Base-by-base conservation (phyloP, 1,140 invertebrate genomes). In the Euschistus heros region DNA sequence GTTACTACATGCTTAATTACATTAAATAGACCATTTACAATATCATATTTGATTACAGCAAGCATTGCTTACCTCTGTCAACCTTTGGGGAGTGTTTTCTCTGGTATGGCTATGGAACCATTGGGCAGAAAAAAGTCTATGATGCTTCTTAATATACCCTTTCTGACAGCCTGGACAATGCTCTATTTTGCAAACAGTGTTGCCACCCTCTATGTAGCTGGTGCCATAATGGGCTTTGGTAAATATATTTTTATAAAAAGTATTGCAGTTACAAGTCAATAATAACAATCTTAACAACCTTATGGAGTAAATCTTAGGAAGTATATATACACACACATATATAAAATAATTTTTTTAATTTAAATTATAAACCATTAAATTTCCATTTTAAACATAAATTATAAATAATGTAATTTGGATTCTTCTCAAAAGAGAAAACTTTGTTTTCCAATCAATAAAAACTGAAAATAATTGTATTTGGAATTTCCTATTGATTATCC, bases 161-260 rank as follows among this genome's bases (percentile, higher is more conserved):
- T 67, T 47, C 17, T 71, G 15, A 52, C 64, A 14, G 62, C 62
- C 5, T 71, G 70, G 70, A 55, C 66, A 8, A n/a, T 71, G 14
- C 63, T 70, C 18, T 70, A 70, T 54, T 63, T 67, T 18, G 68
- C 72, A 1, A 17, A 59, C 14, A 67, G 60, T 2, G 47, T 68
- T 27, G 22, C 54, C 17, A 55, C 66, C 17, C 59, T 73, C 20
- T 72, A 70, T 60, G 24, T 64, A 0, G 66, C 71, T 0, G 61
- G 63, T 20, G 68, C 64, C 2, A 30, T 71, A 17, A 73, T 72
- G 70, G 72, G 72, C 0, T 54, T 72, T 2, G 78, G 67, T 66
- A 20, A 59, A 33, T 68, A 13, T 37, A 1, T 37, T 6, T 4
- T 37, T 13, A 37, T 37, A 37, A 37, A 6, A 37, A 37, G 7